Evolutionary conservation across 2,113 vertebrate species (phyloP), one percentile per base, ranked within the genome.

Genomic region (Spheniscus mendiculus): DNA sequence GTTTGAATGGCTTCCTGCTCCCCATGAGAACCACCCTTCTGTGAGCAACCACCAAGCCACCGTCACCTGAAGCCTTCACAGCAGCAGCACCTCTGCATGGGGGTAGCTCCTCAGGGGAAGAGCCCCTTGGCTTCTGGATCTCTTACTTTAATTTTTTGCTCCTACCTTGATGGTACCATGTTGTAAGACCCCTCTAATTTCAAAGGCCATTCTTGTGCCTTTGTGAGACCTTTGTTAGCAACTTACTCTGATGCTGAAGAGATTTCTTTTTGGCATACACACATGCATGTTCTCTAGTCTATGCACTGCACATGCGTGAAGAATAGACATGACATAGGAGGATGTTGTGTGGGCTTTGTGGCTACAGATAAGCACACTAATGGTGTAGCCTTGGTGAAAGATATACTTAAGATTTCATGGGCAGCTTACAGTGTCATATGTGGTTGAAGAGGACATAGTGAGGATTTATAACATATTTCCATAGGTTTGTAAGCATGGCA

Each of bases 281-380:
- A 25, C 2, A 4, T 15, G 2, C 4, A 9, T 1, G 3, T n/a
- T 19, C 16, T 47, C 20, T 20, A 5, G 10, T 44, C 23, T n/a
- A 10, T 9, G 19, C 62, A 34, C 22, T 30, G 16, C 11, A 27
- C 0, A 0, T 11, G 6, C 1, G 1, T 19, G 44, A 87, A 40
- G 32, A 44, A 30, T 3, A 50, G 19, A 42, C 1, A 4, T 4
- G 7, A 32, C 1, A 6, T 5, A 62, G 30, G 20, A 66, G 25
- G n/a, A 47, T 27, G 5, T 42, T 72, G 12, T 25, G 18, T 38
- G 36, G 38, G 7, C 13, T 67, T 58, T 52, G 63, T 32, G 72
- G 27, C 11, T 66, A 7, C 10, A 17, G 36, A 34, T 27, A 21
- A 66, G 9, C 15, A 21, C n/a, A 23, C 6, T 27, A 38, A 58